Evolutionary conservation across 2,113 vertebrate species (phyloP).

Genomic region (Epinephelus fuscoguttatus): DNA sequence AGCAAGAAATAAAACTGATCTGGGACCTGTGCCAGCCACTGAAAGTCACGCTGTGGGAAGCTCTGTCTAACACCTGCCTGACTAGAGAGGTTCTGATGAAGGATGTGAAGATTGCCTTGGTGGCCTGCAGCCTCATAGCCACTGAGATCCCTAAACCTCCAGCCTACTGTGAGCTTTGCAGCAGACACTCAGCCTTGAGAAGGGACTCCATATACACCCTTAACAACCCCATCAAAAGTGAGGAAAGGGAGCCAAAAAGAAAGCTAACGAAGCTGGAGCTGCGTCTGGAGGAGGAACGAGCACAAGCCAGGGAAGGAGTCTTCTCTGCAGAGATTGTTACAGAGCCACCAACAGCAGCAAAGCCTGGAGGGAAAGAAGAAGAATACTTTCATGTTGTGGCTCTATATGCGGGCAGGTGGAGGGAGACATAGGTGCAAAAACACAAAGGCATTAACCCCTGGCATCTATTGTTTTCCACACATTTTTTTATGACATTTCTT

Average conservation of each 20-base stretch:
- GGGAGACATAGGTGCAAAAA: neutral
- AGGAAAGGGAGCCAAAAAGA: neutral
- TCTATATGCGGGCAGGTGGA: neutral
- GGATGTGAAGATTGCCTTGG: neutral
- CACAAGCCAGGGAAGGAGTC: neutral
- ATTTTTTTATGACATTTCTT: neutral
- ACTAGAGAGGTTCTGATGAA: neutral
- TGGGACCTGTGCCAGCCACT: neutral
- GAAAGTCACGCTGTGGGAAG: neutral
- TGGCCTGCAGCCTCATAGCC: neutral
- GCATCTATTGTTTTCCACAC: neutral
- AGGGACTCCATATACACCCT: neutral
- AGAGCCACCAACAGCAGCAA: neutral
- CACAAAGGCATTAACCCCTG: neutral
- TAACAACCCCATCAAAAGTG: neutral
- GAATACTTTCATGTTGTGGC: no score
- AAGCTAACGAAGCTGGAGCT: neutral
- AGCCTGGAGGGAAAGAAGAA: neutral
- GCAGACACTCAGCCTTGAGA: neutral
- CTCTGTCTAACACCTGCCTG: neutral
- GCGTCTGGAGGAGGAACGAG: neutral
- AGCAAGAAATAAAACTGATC: neutral
- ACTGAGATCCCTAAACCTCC: conserved; percentile 1
- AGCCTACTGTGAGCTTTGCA: neutral
- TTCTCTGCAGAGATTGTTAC: neutral